Evolutionary conservation across 2,113 vertebrate genomes (phyloP).

Genomic region (Gavialis gangeticus): DNA sequence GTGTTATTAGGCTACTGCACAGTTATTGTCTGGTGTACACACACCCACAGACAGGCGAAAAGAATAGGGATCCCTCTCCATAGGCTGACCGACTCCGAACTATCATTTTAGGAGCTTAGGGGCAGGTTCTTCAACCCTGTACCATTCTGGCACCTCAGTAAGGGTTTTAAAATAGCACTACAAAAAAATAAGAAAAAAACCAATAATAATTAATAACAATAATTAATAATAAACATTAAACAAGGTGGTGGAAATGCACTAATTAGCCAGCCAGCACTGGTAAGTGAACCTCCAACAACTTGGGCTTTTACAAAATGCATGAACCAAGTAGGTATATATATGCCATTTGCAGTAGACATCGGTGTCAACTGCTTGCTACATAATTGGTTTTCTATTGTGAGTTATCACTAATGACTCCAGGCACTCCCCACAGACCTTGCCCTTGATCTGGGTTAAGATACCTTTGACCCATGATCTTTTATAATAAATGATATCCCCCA

Average conservation of each 20-base stretch:
- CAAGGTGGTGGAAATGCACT: slow-evolving; percentile 23
- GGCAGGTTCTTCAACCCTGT: slow-evolving; percentile 69
- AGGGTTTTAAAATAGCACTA: slow-evolving; percentile 68
- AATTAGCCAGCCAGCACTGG: slow-evolving; percentile 10
- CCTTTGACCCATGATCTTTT: slow-evolving; percentile 67
- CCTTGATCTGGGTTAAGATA: slow-evolving; percentile 73
- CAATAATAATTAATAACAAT: too few relatives aligned
- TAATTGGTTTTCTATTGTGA: slow-evolving; percentile 70
- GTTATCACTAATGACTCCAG: slow-evolving; percentile 62
- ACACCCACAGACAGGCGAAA: too few relatives aligned
- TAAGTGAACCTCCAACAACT: slow-evolving; percentile 29
- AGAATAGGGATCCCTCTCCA: too few relatives aligned
- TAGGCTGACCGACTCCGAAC: not conserved
- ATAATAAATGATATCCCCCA: slow-evolving; percentile 74
- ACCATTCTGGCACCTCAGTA: slow-evolving; percentile 64
- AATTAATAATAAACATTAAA: not conserved
- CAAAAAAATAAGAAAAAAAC: not conserved
- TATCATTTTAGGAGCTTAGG: slow-evolving; percentile 35
- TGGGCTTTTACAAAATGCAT: not conserved
- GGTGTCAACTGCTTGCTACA: slow-evolving; percentile 33
- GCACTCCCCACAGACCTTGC: slow-evolving; percentile 65
- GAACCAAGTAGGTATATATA: not conserved
- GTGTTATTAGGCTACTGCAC: too few relatives aligned
- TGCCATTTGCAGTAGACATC: not conserved
- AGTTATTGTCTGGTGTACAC: too few relatives aligned